Base-by-base conservation (phyloP, 2,888 invertebrate genomes). In the Agrochola lychnidis region DNA sequence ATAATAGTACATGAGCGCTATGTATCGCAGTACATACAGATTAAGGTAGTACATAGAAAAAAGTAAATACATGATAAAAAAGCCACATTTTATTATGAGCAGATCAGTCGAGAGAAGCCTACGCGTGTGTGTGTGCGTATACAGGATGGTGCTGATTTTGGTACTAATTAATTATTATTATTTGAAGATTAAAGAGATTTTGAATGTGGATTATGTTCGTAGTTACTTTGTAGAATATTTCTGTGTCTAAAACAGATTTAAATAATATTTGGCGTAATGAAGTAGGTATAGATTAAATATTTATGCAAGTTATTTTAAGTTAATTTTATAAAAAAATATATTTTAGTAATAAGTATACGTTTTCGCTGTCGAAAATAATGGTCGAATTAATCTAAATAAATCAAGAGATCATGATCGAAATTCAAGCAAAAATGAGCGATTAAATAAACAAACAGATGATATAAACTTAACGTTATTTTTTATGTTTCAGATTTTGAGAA, bases 1-100 rank as follows among this genome's bases (percentile, higher is more conserved):
- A 86, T 88, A 78, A 87, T 88, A 86, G 83, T 77, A 89, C 79
- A 88, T 82, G 66, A 84, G 78, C 57, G 74, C 80, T 86, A 89
- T 93, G 87, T 91, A 82, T 86, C 25, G 69, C 75, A 94, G 69
- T 79, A 94, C 87, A 92, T 93, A 88, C 88, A 91, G 93, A 93
- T 94, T 94, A 92, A 92, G 75, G 82, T 83, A 82, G 89, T 92
- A 96, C 92, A 96, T 96, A 96, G 95, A 96, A 96, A 96, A 96
- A 96, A 96, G 96, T 96, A 96, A 93, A 96, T 96, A 95, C 79
- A 93, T 94, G 95, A 94, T 95, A 96, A 96, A 96, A 96, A 96
- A 95, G 93, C 94, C 95, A 94, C 96, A 96, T 96, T 96, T 96
- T 96, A 96, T 95, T 96, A 96, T 96, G 96, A 95, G 92, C 92